phyloP scores from a whole-genome alignment of 2,888 invertebrate genomes.

The Drosophila ustulata region DNA sequence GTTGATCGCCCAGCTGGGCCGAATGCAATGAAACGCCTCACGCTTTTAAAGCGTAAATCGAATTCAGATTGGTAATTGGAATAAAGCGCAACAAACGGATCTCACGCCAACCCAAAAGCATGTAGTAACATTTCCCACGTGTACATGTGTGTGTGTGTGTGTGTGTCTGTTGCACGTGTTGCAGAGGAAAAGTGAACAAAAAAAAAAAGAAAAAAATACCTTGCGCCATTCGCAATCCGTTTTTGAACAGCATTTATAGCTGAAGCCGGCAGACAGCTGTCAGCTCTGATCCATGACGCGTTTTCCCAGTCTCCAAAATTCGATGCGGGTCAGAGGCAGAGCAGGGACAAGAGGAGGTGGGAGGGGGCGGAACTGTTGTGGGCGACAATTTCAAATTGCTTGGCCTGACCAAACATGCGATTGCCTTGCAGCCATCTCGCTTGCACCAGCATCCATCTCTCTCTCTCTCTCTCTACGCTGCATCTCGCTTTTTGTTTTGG shows the following conservation, averaged over 20 bases:
- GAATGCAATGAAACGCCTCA: constrained; percentile 10
- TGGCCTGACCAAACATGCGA: constrained; percentile 34
- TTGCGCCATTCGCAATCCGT: constrained; percentile 56
- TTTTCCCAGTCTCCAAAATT: constrained; percentile 33
- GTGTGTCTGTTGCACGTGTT: constrained; percentile 56
- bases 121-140: constrained; percentile 49
- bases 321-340: neutral
- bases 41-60: constrained; percentile 68
- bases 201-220: neutral
- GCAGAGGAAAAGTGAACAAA: constrained; percentile 22
- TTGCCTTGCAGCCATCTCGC: constrained; percentile 20
- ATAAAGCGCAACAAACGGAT: constrained; percentile 48
- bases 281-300: constrained; percentile 45
- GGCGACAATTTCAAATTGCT: constrained; percentile 55
- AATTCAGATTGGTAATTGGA: constrained; percentile 76
- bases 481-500: constrained; percentile 12
- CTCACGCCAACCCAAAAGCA: constrained; percentile 38
- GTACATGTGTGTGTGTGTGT: neutral
- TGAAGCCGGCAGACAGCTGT: constrained; percentile 43
- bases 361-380: constrained; percentile 11
- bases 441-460: constrained; percentile 1
- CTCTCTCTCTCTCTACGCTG: neutral
- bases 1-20: neutral
- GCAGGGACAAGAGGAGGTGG: neutral
- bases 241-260: constrained; percentile 65